phyloP scores from a whole-genome alignment of 2,113 vertebrate genomes.

The Tachysurus fulvidraco region DNA sequence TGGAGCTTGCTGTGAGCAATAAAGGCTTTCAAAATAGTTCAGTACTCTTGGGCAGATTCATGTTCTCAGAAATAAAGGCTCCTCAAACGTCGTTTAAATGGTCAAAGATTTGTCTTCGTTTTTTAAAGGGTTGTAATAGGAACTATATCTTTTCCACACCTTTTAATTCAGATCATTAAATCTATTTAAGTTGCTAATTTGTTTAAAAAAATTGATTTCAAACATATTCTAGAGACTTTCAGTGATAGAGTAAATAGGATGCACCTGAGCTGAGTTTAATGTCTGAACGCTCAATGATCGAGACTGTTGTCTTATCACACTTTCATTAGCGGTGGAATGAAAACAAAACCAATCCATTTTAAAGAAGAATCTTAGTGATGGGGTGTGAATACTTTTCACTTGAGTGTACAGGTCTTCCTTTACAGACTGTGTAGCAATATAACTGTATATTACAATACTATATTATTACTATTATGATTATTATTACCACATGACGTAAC shows the following conservation, averaged over 20 bases:
- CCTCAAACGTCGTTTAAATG: not conserved
- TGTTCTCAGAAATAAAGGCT: not conserved
- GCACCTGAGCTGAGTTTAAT: not conserved
- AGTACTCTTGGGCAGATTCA: not conserved
- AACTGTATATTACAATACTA: not conserved
- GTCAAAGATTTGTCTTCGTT: not conserved
- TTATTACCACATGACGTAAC: not conserved
- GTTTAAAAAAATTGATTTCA: not conserved
- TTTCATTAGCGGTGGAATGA: not conserved
- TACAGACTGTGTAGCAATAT: not conserved
- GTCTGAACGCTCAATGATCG: not conserved
- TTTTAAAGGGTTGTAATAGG: not conserved
- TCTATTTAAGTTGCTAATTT: not conserved
- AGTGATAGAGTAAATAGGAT: not conserved
- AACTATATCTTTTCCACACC: not conserved
- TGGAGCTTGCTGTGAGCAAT: slow-evolving; percentile 3
- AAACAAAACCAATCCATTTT: not conserved
- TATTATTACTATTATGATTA: not conserved
- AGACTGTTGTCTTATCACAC: not conserved
- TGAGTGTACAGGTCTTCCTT: not conserved
- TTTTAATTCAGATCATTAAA: not conserved
- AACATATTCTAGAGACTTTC: not conserved
- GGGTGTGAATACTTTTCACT: not conserved
- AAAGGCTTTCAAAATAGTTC: not conserved
- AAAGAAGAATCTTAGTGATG: not conserved